Conservation (phyloP, 2,888 invertebrate genomes). For the Sylvicola fuscatus region DNA sequence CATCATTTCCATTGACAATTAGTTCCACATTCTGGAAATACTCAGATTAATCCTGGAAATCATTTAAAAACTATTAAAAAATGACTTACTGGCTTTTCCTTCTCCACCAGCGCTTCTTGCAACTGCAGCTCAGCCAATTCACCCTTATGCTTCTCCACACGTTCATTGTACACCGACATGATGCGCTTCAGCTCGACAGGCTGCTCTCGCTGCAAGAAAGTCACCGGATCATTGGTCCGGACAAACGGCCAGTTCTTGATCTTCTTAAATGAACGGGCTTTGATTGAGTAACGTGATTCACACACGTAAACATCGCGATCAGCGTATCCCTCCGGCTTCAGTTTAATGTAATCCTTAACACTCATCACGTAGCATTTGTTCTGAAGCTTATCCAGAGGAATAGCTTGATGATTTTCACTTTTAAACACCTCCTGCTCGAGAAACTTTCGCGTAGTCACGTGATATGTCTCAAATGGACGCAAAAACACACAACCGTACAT, state of each 20-base stretch:
- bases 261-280: conserved; percentile 77
- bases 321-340: conserved; percentile 64
- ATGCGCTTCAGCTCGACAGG: conserved; percentile 69
- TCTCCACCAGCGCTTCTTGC: conserved; percentile 62
- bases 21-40: conserved; percentile 64
- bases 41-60: conserved; percentile 7
- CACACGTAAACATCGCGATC: conserved; percentile 94
- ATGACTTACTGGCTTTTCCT: conserved; percentile 55
- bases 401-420: conserved; percentile 69
- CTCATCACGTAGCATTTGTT: conserved; percentile 87
- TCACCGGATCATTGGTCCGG: conserved; percentile 37
- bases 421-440: conserved; percentile 88
- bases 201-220: conserved; percentile 44
- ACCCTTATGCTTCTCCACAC: conserved; percentile 76
- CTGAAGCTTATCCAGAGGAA: conserved; percentile 64
- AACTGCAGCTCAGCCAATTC: conserved; percentile 69
- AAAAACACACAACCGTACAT: conserved; percentile 81
- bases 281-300: conserved; percentile 82
- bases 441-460: conserved; percentile 86
- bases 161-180: conserved; percentile 82
- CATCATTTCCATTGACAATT: conserved; percentile 45
- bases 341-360: conserved; percentile 85
- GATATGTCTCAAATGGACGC: conserved; percentile 90
- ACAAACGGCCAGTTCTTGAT: conserved; percentile 54
- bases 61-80: conserved; percentile 1